Base-by-base conservation (phyloP, 2,113 vertebrate genomes). In the Chloebia gouldiae region DNA sequence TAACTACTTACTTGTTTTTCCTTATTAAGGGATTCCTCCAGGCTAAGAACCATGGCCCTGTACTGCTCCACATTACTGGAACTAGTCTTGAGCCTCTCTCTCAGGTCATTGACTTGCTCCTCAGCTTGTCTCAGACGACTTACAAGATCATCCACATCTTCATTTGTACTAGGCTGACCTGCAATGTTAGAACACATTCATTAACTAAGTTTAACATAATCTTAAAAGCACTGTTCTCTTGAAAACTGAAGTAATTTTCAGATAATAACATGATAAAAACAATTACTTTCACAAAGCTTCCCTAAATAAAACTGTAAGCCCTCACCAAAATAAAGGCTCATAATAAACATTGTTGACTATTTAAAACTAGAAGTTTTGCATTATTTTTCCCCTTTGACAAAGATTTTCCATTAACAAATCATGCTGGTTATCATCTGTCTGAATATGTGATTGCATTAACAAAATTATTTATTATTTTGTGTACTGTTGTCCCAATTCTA, bases 11-110 rank as follows among this genome's bases (percentile, higher is more conserved):
- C 99, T 98, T 99, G 98, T 86, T 99, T 99, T 93, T 99, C 99
- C 80, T 98, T 99, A 63, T 99, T 98, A 56, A 99, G 98, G 3
- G 99, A 99, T 70, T 99, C 99, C 95, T 99, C 99, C 80, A 99
- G 97, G 84, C 98, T 99, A 72, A 99, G 98, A 87, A 98, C 99
- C 98, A 99, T 99, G 81, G 98, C 96, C 81, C 98, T 98, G 92
- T 99, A 99, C 89, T 99, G 98, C 59, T 99, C 99, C 94, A 99
- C 97, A 81, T 98, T 99, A 95, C 98, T 98, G 18, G 98, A 97
- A 81, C 96, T 94, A 44, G 97, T 98, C 87, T 97, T 98, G 57
- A 99, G 98, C 80, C 98, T 98, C 72, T 99, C 99, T 37, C 97
- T 97, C 51, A 99, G 96, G 88, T 99, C 99, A 91, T 98, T 98